phyloP scores from a whole-genome alignment of 2,113 vertebrate species.

The Platichthys flesus region DNA sequence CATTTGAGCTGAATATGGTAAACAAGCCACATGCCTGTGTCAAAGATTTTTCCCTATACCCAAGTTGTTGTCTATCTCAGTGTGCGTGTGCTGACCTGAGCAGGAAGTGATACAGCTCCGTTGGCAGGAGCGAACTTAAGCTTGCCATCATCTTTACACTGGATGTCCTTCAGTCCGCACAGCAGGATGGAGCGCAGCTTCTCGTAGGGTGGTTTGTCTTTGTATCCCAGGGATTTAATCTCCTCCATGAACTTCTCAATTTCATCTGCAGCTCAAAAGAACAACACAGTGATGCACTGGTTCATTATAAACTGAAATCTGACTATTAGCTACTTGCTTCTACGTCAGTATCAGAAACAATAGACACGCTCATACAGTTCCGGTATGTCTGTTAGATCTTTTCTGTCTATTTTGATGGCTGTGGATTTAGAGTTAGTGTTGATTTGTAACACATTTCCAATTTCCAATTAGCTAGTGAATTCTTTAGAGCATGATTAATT shows the following conservation, averaged over 20 bases:
- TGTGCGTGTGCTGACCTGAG: constrained; percentile 30
- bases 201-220: constrained; percentile 89
- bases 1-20: too few relatives aligned
- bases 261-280: constrained; percentile 83
- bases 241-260: constrained; percentile 90
- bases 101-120: constrained; percentile 56
- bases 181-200: constrained; percentile 87
- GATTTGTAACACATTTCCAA: too few relatives aligned
- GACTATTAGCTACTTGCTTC: not conserved
- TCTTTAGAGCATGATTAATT: not conserved
- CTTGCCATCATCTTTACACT: constrained; percentile 85
- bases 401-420: too few relatives aligned
- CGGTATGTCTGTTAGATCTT: too few relatives aligned
- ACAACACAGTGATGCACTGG: not conserved
- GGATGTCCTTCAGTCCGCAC: constrained; percentile 87
- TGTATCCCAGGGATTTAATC: constrained; percentile 86
- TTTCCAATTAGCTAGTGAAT: not conserved
- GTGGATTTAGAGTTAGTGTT: too few relatives aligned
- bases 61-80: not conserved
- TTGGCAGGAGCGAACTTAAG: constrained; percentile 84
- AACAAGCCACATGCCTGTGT: too few relatives aligned
- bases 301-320: not conserved
- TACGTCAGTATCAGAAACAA: not conserved
- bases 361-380: not conserved
- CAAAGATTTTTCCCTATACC: too few relatives aligned